phyloP scores from a whole-genome alignment of 1,140 invertebrate genomes.

The Phocides pigmalion region DNA sequence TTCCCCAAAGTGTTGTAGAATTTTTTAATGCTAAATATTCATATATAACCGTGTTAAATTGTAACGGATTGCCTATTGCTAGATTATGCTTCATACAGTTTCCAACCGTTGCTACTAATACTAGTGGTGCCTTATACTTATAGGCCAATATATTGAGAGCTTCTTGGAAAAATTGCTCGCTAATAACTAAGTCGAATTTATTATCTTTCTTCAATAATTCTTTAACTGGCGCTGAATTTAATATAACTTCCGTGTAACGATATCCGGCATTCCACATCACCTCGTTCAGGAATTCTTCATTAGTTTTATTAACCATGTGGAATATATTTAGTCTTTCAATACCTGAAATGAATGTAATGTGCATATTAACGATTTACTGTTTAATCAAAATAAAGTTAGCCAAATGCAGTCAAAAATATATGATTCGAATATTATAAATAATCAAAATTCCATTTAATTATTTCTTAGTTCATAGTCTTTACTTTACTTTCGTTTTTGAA shows the following conservation, averaged over 20 bases:
- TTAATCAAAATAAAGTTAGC: too few relatives aligned
- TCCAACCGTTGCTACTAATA: constrained; percentile 79
- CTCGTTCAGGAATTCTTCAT: constrained; percentile 35
- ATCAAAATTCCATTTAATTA: too few relatives aligned
- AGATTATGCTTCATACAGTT: constrained; percentile 83
- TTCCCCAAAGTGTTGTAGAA: constrained; percentile 55
- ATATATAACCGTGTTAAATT: constrained; percentile 76
- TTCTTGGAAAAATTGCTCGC: constrained; percentile 84
- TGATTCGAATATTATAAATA: too few relatives aligned
- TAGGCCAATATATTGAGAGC: constrained; percentile 81
- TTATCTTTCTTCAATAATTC: constrained; percentile 70
- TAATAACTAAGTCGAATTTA: constrained; percentile 80
- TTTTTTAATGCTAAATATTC: constrained; percentile 65
- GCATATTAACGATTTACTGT: too few relatives aligned
- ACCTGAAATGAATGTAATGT: constrained; percentile 22
- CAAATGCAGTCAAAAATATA: too few relatives aligned
- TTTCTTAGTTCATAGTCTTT: too few relatives aligned
- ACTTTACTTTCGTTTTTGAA: too few relatives aligned
- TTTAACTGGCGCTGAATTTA: constrained; percentile 72
- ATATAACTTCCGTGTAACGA: constrained; percentile 72
- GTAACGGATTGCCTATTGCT: constrained; percentile 77
- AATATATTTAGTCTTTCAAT: constrained; percentile 37
- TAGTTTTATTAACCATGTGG: constrained; percentile 32
- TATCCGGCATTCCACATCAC: constrained; percentile 42
- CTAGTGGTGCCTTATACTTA: constrained; percentile 81